These are phyloP conservation scores for Brachyrhaphis roseni DNA, from an alignment of 2,797 vertebrate genomes.

Conservation along the genomic window DNA sequence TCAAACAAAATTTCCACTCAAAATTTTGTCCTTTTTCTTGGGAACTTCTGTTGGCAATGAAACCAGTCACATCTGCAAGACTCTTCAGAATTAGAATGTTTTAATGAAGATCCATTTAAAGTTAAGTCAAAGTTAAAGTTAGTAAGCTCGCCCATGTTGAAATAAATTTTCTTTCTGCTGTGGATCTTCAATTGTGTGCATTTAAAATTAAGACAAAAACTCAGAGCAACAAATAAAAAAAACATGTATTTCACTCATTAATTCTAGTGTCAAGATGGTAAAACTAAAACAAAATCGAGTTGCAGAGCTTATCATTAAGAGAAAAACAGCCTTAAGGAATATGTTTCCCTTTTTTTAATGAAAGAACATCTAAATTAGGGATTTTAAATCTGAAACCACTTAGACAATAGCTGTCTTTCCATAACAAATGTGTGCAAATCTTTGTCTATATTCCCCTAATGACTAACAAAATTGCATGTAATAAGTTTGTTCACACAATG, in stretches of 20 bases:
- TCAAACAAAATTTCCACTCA: slow-evolving; percentile 49
- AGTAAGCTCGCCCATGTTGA: slow-evolving; percentile 20
- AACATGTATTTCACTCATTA: background rate
- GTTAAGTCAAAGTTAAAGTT: background rate
- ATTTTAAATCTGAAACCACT: background rate
- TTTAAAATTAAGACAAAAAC: slow-evolving; percentile 28
- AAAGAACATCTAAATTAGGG: background rate
- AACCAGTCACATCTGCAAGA: slow-evolving; percentile 50
- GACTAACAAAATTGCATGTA: no score
- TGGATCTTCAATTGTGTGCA: background rate
- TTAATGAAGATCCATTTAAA: slow-evolving; percentile 22
- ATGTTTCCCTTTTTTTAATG: background rate
- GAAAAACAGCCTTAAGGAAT: background rate
- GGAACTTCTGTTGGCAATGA: slow-evolving; percentile 59
- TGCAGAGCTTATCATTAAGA: background rate
- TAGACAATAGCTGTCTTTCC: background rate
- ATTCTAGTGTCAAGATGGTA: background rate
- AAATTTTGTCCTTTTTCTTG: slow-evolving; percentile 68
- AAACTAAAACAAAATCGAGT: background rate
- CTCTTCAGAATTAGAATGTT: slow-evolving; percentile 35
- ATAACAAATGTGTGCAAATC: no score
- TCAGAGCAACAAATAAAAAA: slow-evolving; percentile 18
- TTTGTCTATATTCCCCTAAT: no score
- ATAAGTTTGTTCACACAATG: no score
- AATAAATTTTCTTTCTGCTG: background rate